Conservation (phyloP, 2,888 invertebrate genomes). For the Plebejus anna region DNA sequence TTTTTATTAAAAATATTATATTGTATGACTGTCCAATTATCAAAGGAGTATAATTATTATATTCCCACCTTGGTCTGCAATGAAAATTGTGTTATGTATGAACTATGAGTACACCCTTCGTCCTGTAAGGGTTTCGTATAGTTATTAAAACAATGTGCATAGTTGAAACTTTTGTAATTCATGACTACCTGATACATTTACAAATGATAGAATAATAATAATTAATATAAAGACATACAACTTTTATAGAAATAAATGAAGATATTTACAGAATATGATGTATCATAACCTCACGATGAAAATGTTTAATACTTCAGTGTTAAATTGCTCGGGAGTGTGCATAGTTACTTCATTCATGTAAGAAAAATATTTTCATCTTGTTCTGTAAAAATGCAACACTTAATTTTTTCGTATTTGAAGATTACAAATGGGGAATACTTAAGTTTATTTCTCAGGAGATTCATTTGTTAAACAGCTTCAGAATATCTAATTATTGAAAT, state of each 20-base stretch:
- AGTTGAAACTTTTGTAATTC: slow-evolving; percentile 13
- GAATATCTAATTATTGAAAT: not conserved
- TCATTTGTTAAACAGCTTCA: not conserved
- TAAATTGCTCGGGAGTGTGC: slow-evolving; percentile 1
- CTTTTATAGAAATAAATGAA: not conserved
- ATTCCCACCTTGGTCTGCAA: not conserved
- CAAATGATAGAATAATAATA: slow-evolving; percentile 24
- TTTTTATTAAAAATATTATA: not conserved
- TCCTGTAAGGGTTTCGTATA: not conserved
- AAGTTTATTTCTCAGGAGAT: not conserved
- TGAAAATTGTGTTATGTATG: not conserved
- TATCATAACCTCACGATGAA: not conserved
- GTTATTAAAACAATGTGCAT: slow-evolving; percentile 1
- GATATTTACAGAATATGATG: slow-evolving; percentile 11
- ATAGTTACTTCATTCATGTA: not conserved
- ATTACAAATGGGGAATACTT: not conserved
- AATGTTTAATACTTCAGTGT: not conserved
- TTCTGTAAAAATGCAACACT: slow-evolving; percentile 1
- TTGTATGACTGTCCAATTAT: not conserved
- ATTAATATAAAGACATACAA: slow-evolving; percentile 1
- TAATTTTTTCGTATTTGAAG: not conserved
- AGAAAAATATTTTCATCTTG: not conserved
- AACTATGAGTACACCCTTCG: not conserved
- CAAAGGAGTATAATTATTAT: not conserved
- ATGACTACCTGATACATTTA: slow-evolving; percentile 27